Base-by-base conservation (phyloP, 2,888 invertebrate genomes). In the Drosophila demipolita region DNA sequence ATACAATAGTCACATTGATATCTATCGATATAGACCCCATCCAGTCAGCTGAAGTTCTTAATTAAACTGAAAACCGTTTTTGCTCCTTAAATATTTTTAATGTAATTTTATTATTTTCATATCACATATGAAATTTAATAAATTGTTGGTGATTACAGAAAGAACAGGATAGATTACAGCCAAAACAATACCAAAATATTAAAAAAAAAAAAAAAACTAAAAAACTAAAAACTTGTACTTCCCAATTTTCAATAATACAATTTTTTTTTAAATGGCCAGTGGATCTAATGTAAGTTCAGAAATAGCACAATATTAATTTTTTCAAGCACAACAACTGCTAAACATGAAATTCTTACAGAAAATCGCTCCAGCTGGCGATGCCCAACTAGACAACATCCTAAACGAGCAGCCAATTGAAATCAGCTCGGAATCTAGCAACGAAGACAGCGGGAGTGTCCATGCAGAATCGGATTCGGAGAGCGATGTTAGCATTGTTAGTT, bases 321-420 rank as follows among this genome's bases (percentile, higher is more conserved):
- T 15, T 11, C n/a, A 57, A 63, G 6, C 12, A 26, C 33, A 20
- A 9, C 3, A 12, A 17, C 3, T 54, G 20, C 12, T 26, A 20
- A 38, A 38, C 23, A 15, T 45, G 8, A 26, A n/a, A 42, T 48
- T 50, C 15, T 53, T 35, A n/a, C 64, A 76, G 66, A 45, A 57
- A 23, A 49, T 59, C 15, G 53, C 63, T 76, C 73, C 73, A 73
- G 40, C 33, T 77, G 73, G 35, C 40, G 76, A 53, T 11, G 53
- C 15, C 2, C 29, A 42, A 4, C 54, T 54, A 20, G 58, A 73
- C 33, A 60, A 78, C 26, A 65, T 73, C 33, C 32, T 70, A 1
- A 78, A 66, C 48, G 77, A 75, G 40, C 71, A 71, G 32, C 79
- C 75, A 42, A 75, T 78, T 11, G 78, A 78, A 59, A 78, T 78